phyloP scores from a whole-genome alignment of 1,140 invertebrate genomes.

The Bilobella aurantiaca region DNA sequence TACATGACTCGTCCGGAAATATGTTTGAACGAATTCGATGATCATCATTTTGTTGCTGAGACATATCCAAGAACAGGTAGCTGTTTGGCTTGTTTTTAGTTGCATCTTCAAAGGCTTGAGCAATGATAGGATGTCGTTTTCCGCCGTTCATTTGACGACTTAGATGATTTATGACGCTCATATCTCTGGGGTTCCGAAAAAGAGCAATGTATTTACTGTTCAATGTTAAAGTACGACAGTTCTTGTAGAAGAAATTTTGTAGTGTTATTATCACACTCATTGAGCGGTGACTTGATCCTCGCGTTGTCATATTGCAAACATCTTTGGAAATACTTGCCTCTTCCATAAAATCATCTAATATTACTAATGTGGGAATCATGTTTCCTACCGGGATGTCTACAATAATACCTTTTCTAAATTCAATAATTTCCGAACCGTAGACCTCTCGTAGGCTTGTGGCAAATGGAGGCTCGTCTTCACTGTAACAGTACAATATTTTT shows the following conservation, averaged over 20 bases:
- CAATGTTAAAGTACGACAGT: constrained; percentile 1
- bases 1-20: constrained; percentile 18
- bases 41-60: constrained; percentile 17
- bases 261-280: constrained; percentile 5
- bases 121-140: constrained; percentile 10
- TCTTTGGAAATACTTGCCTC: background rate
- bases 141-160: constrained; percentile 19
- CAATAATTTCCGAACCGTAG: no score
- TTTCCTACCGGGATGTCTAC: background rate
- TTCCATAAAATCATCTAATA: constrained; percentile 24
- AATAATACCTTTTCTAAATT: constrained; percentile 13
- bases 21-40: constrained; percentile 1
- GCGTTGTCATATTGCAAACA: background rate
- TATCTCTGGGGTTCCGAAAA: constrained; percentile 17
- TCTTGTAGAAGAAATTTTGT: constrained; percentile 18
- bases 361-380: background rate
- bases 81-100: background rate
- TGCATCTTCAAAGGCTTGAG: constrained; percentile 6
- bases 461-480: background rate
- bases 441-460: background rate
- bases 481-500: background rate
- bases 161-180: background rate
- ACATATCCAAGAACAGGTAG: constrained; percentile 15
- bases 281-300: constrained; percentile 13
- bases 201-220: constrained; percentile 16